phyloP scores from a whole-genome alignment of 1,140 invertebrate species.

The Macrosteles quadrilineatus region DNA sequence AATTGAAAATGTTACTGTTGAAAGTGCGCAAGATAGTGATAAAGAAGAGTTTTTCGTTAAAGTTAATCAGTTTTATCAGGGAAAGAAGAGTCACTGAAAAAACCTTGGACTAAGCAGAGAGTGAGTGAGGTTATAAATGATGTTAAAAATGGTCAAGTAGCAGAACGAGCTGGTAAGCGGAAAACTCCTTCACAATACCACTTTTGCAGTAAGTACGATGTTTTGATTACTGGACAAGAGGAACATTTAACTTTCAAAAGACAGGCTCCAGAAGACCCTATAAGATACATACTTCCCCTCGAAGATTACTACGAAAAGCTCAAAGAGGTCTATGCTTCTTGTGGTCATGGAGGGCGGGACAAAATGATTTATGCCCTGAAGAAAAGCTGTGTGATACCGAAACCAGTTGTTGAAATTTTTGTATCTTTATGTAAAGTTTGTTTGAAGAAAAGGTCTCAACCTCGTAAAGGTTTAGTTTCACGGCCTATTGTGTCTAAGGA shows the following conservation, averaged over 20 bases:
- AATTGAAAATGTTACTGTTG: conserved; percentile 1
- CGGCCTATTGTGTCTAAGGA: neutral
- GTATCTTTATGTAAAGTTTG: conserved; percentile 1
- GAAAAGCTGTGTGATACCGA: no score
- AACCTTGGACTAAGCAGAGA: neutral
- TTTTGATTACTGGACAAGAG: neutral
- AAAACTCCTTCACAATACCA: neutral
- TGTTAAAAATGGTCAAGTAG: conserved; percentile 1
- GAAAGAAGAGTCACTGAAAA: neutral
- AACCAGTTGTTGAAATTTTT: conserved; percentile 1
- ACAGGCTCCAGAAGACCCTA: neutral
- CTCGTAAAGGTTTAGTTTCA: neutral
- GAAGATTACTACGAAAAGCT: no score
- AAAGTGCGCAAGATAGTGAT: neutral
- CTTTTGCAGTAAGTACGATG: neutral
- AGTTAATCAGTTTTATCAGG: conserved; percentile 1
- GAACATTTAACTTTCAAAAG: conserved; percentile 1
- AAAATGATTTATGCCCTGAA: no score
- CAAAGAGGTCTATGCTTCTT: no score
- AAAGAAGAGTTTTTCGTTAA: conserved; percentile 1
- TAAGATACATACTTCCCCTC: no score
- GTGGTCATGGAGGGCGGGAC: no score
- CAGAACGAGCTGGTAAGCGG: neutral
- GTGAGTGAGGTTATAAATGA: neutral
- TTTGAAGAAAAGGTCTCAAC: neutral